Evolutionary conservation across 2,797 vertebrate genomes (phyloP), one percentile per base, ranked within the genome.

Genomic region (Paguma larvata): DNA sequence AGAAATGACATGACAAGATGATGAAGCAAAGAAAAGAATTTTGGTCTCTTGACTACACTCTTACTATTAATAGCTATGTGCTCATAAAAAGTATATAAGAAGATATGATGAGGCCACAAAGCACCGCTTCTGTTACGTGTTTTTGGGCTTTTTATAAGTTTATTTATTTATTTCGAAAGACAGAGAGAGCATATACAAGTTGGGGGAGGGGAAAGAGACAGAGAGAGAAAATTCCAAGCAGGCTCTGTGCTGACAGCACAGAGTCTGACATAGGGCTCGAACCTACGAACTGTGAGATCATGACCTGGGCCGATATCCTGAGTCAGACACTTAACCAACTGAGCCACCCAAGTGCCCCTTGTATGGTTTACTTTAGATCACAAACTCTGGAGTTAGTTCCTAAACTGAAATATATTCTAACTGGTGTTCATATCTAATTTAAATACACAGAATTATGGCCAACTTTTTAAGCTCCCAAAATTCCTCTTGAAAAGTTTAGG

Each of bases 11-110:
- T n/a, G 75, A 48, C 70, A 88, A 9, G 72, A 92, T 19, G 72
- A 91, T 59, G 51, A 92, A 82, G 85, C 77, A 77, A 27, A 41
- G 10, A 78, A 86, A 5, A 96, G 48, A 86, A 93, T 19, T 56
- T 48, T 16, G 63, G 53, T 27, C 68, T 65, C 73, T 34, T 89
- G 93, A 59, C 65, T 96, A 46, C 23, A 16, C 25, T 21, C 59
- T 90, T 27, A 46, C 90, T 97, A 97, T 97, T 93, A 93, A 96
- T 83, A 97, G 82, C 30, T 67, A n/a, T 46, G 80, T 27, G 27
- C 67, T 97, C 92, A 92, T 23, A 87, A 78, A 78, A 25, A 75
- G 72, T 32, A 83, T 93, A 51, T 85, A 96, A 93, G 62, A 95
- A 95, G 62, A 85, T 4, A 79, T 12, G 63, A 86, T 90, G 92